Conservation (phyloP, 2,888 invertebrate species). For the Apodemia duryi region DNA sequence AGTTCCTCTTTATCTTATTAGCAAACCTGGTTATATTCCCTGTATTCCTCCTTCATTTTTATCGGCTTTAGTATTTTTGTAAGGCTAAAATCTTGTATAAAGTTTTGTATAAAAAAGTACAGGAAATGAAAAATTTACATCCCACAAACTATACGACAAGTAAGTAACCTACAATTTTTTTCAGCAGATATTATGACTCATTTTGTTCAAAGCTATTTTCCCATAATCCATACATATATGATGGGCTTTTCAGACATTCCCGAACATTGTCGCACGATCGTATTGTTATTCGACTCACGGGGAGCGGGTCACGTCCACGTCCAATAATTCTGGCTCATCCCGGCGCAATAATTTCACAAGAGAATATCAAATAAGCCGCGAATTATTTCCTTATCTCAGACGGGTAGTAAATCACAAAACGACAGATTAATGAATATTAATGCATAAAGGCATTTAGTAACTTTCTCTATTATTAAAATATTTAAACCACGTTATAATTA, state of each 20-base stretch:
- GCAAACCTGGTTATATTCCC: too few species aligned
- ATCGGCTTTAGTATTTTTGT: too few species aligned
- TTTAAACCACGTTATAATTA: too few species aligned
- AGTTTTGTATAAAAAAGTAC: too few species aligned
- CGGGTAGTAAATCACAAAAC: slow-evolving; percentile 16
- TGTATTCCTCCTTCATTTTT: too few species aligned
- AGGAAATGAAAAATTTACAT: too few species aligned
- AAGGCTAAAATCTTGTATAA: too few species aligned
- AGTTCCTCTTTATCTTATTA: too few species aligned
- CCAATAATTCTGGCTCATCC: slow-evolving; percentile 56
- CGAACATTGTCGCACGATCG: slow-evolving; percentile 20
- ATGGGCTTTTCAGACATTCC: slow-evolving; percentile 5
- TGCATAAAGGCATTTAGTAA: not conserved
- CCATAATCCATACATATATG: not conserved
- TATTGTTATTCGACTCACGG: slow-evolving; percentile 62
- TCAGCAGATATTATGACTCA: not conserved
- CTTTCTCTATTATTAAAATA: too few species aligned
- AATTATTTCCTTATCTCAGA: slow-evolving; percentile 31
- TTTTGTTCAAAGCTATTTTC: slow-evolving; percentile 1
- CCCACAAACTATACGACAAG: too few species aligned
- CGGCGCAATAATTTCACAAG: slow-evolving; percentile 54
- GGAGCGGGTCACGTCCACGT: slow-evolving; percentile 59
- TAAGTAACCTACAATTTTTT: too few species aligned
- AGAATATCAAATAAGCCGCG: slow-evolving; percentile 59
- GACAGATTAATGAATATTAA: slow-evolving; percentile 12